Evolutionary conservation across 37 sponge, comb jelly and placozoan genomes (phyloP), one percentile per base, ranked within the genome.

Genomic region (Spongilla lacustris): DNA sequence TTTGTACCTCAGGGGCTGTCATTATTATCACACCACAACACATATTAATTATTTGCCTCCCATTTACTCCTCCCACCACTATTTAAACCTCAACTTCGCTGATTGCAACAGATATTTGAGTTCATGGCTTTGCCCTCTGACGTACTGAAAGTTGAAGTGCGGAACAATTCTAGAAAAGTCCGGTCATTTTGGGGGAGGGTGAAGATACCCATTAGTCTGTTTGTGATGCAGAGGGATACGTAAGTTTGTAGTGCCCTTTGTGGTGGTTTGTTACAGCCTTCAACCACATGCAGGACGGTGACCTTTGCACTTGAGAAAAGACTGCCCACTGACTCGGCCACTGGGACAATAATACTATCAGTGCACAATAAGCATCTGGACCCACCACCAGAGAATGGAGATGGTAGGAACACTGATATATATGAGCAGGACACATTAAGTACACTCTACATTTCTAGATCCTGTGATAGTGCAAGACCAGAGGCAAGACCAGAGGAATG

Each of bases 71-170:
- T 41, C 41, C 41, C 41, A 3, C 41, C 41, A 3, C 41, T 6
- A 41, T 41, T 41, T 41, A 3, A 6, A 41, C 41, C 41, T 41
- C n/a, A 41, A 9, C 41, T 41, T 41, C 6, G 41, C 41, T 41
- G 6, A 3, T 6, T 41, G 41, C 41, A 41, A 17, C 50, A 85
- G 85, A 10, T 0, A 4, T 81, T 80, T 66, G 17, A 69, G 2
- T 74, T 90, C 79, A 50, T 32, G 32, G 87, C 26, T 0, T 22
- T 86, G 8, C 50, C 78, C 10, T 36, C 80, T 24, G 92, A 92
- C 73, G 30, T 84, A 11, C 29, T 92, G 68, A 71, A 84, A 32
- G 30, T 92, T 17, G 86, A 88, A 71, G 89, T 92, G 73, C 50
- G 93, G 14, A 78, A 83, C 77, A 80, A 88, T 78, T 50, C 68